These are phyloP conservation scores for Epinephelus cyanopodus DNA, from an alignment of 2,113 vertebrate species.

Conservation along the genomic window DNA sequence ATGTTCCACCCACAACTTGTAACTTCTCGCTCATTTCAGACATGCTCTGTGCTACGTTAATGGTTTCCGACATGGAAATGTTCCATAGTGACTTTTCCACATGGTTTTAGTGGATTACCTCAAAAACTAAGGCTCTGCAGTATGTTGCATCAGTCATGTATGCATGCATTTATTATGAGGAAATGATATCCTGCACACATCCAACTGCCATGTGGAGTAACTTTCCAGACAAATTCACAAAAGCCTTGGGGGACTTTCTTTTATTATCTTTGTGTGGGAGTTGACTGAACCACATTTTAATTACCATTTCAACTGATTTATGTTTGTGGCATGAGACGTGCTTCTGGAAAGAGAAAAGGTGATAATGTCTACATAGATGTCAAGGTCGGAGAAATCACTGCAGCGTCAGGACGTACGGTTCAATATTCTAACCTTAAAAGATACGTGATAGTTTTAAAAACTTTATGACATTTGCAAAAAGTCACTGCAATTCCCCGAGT, in stretches of 20 bases:
- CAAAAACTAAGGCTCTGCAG: slow-evolving; percentile 4
- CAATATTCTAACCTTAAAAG: slow-evolving; percentile 20
- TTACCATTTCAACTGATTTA: slow-evolving; percentile 40
- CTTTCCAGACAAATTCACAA: neutral
- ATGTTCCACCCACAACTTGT: slow-evolving; percentile 17
- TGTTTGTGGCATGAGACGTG: slow-evolving; percentile 12
- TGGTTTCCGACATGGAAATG: neutral
- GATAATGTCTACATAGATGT: slow-evolving; percentile 19
- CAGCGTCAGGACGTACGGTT: neutral
- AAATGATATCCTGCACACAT: neutral
- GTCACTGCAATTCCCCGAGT: slow-evolving; percentile 22
- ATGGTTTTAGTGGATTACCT: neutral
- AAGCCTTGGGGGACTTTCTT: slow-evolving; percentile 28
- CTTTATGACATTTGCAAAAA: slow-evolving; percentile 53
- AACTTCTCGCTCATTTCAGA: neutral
- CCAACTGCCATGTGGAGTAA: neutral
- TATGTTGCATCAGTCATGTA: slow-evolving; percentile 26
- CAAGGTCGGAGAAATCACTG: neutral
- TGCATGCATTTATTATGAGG: neutral
- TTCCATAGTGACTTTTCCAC: slow-evolving; percentile 17
- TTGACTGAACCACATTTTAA: slow-evolving; percentile 13
- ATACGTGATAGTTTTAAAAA: slow-evolving; percentile 1
- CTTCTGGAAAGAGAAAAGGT: neutral
- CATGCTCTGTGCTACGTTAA: neutral
- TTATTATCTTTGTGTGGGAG: slow-evolving; percentile 39